Conservation (phyloP, 35 echinoderm and acorn worm genomes). For the Amphiura filiformis region DNA sequence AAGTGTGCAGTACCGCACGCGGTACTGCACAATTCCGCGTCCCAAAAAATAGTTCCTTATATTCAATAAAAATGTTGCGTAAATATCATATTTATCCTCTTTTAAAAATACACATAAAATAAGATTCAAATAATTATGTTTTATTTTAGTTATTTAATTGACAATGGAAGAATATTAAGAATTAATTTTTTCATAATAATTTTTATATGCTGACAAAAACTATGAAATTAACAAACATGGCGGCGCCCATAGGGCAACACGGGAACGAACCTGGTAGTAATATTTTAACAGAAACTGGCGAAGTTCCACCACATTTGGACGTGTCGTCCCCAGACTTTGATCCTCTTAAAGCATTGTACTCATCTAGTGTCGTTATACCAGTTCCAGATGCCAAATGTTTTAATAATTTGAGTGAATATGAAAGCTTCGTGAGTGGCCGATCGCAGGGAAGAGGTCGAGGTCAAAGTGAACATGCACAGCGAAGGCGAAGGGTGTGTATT, state of each 20-base stretch:
- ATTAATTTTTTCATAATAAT: too few species aligned
- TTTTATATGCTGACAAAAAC: too few species aligned
- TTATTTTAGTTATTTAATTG: too few species aligned
- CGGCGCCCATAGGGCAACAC: constrained; percentile 37
- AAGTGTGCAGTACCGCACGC: too few species aligned
- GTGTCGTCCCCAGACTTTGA: constrained; percentile 47
- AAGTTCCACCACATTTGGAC: constrained; percentile 18
- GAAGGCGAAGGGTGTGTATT: neutral
- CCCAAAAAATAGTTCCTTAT: too few species aligned
- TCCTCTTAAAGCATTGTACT: constrained; percentile 77
- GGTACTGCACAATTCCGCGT: too few species aligned
- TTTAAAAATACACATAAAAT: too few species aligned
- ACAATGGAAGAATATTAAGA: too few species aligned
- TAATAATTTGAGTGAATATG: constrained; percentile 60
- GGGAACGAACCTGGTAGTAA: neutral
- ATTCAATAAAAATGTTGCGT: too few species aligned
- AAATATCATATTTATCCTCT: too few species aligned
- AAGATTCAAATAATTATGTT: too few species aligned
- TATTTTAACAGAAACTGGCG: constrained; percentile 22
- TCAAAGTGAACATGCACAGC: neutral
- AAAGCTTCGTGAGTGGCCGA: constrained; percentile 29
- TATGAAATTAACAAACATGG: constrained; percentile 71
- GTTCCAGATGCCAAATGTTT: constrained; percentile 44
- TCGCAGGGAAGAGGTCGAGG: neutral
- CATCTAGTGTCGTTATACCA: constrained; percentile 46